These are phyloP conservation scores for Noturus placidus DNA, from an alignment of 2,113 vertebrate genomes.

Conservation along the genomic window DNA sequence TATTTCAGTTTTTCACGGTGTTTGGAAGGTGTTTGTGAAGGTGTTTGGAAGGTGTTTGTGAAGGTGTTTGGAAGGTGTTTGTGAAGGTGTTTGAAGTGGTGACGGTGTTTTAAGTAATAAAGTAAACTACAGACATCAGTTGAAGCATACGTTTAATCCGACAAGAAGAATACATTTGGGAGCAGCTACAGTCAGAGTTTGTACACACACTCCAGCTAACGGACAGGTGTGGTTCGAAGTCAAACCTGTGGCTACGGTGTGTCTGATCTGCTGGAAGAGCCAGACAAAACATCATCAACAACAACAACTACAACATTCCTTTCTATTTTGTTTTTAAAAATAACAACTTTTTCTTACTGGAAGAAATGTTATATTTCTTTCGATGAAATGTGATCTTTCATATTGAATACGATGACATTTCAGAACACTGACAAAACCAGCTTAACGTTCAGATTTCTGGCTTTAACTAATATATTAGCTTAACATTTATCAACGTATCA, in stretches of 20 bases:
- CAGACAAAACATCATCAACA: too few species aligned
- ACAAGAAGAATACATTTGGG: too few species aligned
- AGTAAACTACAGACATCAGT: too few species aligned
- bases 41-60: too few species aligned
- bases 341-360: not conserved
- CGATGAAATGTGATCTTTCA: not conserved
- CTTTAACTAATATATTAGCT: not conserved
- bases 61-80: too few species aligned
- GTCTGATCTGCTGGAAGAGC: not conserved
- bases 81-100: too few species aligned
- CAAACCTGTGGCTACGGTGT: not conserved
- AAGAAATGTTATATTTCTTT: not conserved
- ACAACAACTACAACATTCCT: not conserved
- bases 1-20: too few species aligned
- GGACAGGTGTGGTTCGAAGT: not conserved
- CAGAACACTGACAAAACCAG: not conserved
- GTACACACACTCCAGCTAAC: not conserved
- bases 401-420: not conserved
- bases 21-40: too few species aligned
- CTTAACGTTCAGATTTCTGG: not conserved
- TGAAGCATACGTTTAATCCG: too few species aligned
- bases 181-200: too few species aligned
- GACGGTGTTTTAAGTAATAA: too few species aligned
- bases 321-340: not conserved
- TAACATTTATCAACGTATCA: too few species aligned